Base-by-base conservation (phyloP, 2,888 invertebrate species). In the Heteropelma amictum region DNA sequence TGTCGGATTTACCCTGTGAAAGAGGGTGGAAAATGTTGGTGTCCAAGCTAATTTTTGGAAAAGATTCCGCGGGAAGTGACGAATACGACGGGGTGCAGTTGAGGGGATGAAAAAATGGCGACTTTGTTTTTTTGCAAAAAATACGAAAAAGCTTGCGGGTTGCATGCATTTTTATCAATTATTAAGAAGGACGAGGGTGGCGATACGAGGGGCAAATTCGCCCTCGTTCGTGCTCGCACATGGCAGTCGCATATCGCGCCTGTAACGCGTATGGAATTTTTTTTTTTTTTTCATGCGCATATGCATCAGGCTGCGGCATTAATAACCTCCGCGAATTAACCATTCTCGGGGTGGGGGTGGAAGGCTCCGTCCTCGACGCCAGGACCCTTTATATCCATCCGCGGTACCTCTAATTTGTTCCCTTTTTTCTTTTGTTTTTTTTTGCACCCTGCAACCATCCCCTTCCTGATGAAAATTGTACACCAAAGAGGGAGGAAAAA, bases 141-240 rank as follows among this genome's bases (percentile, higher is more conserved):
- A n/a, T 67, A 61, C 21, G 23, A 28, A 60, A 63, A 63, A 72
- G 54, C 49, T 38, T 80, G 80, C 84, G 81, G 80, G 81, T 30
- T 85, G 84, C 86, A 86, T 88, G 87, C 88, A 88, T 88, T 88
- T 88, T 88, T 88, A 88, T 88, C 88, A 88, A 88, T 88, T 88
- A 88, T 88, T 88, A 88, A 88, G 88, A 88, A 88, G 85, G n/a
- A n/a, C 84, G 83, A 47, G 28, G 35, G 38, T n/a, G n/a, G 61
- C 40, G 65, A 58, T 28, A 45, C 26, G 75, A 42, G 61, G n/a
- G n/a, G 71, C 28, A 67, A 63, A 58, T 63, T 71, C 33, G 51
- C 33, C 63, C 58, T 56, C 54, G 56, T 26, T n/a, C 6, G 47
- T 14, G 26, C 28, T 19, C n/a, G 38, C 67, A 14, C 14, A 17